These are phyloP conservation scores for Aythya baeri DNA, from an alignment of 2,113 vertebrate genomes.

Conservation along the genomic window DNA sequence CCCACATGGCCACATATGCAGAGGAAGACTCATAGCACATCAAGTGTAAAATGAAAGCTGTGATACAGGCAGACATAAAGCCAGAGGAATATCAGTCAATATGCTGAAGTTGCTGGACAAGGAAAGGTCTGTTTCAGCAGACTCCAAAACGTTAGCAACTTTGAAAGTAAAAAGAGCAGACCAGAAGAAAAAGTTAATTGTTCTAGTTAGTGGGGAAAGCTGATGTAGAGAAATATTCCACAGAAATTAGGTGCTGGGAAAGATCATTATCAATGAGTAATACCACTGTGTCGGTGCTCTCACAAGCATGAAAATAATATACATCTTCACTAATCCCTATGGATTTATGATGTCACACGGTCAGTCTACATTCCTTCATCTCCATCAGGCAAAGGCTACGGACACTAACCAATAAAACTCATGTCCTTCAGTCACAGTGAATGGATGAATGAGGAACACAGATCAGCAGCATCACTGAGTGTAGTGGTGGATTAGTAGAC, in stretches of 20 bases:
- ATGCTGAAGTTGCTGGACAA: not conserved
- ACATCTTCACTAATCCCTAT: conserved; percentile 37
- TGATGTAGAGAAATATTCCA: not conserved
- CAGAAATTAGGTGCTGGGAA: conserved; percentile 44
- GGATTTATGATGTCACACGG: conserved; percentile 29
- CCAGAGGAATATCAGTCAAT: conserved; percentile 45
- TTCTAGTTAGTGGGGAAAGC: not conserved
- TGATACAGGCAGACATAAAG: not conserved
- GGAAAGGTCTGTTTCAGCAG: not conserved
- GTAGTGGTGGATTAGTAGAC: not conserved
- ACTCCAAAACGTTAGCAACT: not conserved
- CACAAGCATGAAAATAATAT: conserved; percentile 54
- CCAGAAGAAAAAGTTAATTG: not conserved
- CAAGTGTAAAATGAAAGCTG: conserved; percentile 62
- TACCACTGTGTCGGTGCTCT: conserved; percentile 24
- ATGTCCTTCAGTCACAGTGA: conserved; percentile 10
- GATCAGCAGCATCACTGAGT: not conserved
- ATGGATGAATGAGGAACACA: not conserved
- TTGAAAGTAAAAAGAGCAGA: conserved; percentile 13
- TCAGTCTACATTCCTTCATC: not conserved
- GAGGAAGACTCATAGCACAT: conserved; percentile 38
- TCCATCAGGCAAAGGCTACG: not conserved
- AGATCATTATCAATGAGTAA: conserved; percentile 53
- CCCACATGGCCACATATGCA: conserved; percentile 58
- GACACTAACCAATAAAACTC: not conserved